Base-by-base conservation (phyloP, 2,888 invertebrate species). In the Dromius quadrimaculatus region DNA sequence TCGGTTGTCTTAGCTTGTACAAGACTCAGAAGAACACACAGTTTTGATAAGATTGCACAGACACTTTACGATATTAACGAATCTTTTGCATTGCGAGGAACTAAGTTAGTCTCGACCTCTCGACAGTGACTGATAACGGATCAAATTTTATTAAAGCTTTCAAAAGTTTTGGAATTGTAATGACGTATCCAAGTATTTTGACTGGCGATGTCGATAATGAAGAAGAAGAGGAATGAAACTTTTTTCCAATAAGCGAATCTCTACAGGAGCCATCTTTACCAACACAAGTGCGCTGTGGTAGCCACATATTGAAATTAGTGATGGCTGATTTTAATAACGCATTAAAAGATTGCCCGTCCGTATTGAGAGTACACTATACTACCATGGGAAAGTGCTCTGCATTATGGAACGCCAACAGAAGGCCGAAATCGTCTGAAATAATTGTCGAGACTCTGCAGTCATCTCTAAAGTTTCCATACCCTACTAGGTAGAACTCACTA, bases 341-440 rank as follows among this genome's bases (percentile, higher is more conserved):
- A 50, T 5, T 32, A 32, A 9, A 68, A n/a, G n/a, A n/a, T n/a
- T n/a, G n/a, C n/a, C n/a, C n/a, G n/a, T n/a, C n/a, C n/a, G n/a
- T n/a, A 43, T 43, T 19, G 15, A 15, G 8, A 43, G 17, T 15
- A 43, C 1, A 8, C 17, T 17, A 17, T 17, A 8, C 9, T 34
- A 54, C 70, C 45, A 32, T 72, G 19, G 5, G 19, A 17, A 74
- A 74, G 71, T 75, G 75, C 38, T 43, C 28, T 11, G 22, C 36
- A 6, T 59, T 74, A 59, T 74, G 74, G 75, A 73, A 62, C 13
- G 74, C 41, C 36, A 72, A 73, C 13, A 68, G 72, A 23, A 47
- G 73, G 43, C 73, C 75, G 38, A 74, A 74, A 32, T 32, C 17
- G 9, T 20, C 47, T 9, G 47, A 47, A 47, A 47, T 47, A 11